Base-by-base conservation (phyloP, 2,113 vertebrate genomes). In the Heliornis fulica region DNA sequence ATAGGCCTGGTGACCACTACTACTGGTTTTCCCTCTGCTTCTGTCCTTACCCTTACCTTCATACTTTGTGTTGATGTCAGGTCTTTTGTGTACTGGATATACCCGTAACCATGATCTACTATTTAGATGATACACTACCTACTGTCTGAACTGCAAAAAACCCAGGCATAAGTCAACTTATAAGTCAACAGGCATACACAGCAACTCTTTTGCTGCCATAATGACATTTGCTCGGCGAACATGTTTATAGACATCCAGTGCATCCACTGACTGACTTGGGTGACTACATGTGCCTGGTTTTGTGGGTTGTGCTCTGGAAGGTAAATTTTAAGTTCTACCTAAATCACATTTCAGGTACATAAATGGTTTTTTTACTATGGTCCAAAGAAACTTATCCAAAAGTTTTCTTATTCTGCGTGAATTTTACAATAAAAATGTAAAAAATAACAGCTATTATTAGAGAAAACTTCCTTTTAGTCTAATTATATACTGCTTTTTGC, bases 221-320 rank as follows among this genome's bases (percentile, higher is more conserved):
- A 82, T 60, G 63, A 85, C 22, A 61, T 28, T n/a, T 38, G 11
- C 43, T 16, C 29, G 21, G 22, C 63, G 65, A 20, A 66, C 38
- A 9, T 3, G 7, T 43, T 59, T 54, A 59, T 0, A 2, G 38
- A 46, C 46, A 79, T 15, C 1, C 1, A 64, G 18, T 31, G 54
- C 32, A 26, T 36, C 18, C 57, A 46, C 21, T 19, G 18, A 41
- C 13, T 72, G n/a, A 40, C 22, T 5, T 51, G 22, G 13, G 11
- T 36, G 57, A 64, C 18, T 38, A 11, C 5, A 71, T 18, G 32
- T 43, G 56, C 10, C 31, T 11, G 16, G 25, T 46, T 83, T 65
- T 74, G 80, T 32, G 57, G 34, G 31, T 65, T 88, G 20, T 85
- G 53, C 38, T 80, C 21, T 68, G 56, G 29, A 90, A 90, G 26